phyloP scores from a whole-genome alignment of 1,140 invertebrate species.

The Saccostrea cuccullata region DNA sequence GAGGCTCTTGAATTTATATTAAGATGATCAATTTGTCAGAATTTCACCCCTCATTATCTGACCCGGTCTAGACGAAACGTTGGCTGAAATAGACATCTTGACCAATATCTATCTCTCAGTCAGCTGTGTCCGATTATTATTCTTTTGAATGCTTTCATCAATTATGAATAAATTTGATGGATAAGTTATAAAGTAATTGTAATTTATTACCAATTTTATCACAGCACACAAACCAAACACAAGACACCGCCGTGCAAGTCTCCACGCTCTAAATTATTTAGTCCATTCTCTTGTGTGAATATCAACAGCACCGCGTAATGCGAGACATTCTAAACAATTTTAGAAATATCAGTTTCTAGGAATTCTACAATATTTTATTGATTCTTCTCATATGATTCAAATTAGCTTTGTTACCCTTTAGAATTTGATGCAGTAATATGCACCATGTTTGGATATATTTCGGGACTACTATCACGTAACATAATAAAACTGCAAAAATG shows the following conservation, averaged over 20 bases:
- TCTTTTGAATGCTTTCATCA: not conserved
- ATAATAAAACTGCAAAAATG: not conserved
- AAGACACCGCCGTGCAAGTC: not conserved
- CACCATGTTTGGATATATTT: not conserved
- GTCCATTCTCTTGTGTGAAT: not conserved
- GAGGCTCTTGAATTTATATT: too few relatives aligned
- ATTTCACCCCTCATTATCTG: not conserved
- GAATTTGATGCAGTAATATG: not conserved
- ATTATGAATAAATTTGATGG: slow-evolving; percentile 21
- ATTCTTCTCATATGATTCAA: not conserved
- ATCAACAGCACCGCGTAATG: not conserved
- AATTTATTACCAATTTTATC: not conserved
- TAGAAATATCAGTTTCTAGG: not conserved
- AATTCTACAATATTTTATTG: not conserved
- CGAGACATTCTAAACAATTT: not conserved
- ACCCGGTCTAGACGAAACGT: not conserved
- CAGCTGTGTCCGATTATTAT: not conserved
- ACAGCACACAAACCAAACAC: not conserved
- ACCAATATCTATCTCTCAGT: not conserved
- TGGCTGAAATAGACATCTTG: not conserved
- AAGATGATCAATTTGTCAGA: not conserved
- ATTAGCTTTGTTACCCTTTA: not conserved
- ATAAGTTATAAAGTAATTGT: not conserved
- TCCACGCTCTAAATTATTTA: not conserved
- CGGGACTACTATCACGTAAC: not conserved